Conservation (phyloP, 2,888 invertebrate genomes). For the Tigriopus californicus region DNA sequence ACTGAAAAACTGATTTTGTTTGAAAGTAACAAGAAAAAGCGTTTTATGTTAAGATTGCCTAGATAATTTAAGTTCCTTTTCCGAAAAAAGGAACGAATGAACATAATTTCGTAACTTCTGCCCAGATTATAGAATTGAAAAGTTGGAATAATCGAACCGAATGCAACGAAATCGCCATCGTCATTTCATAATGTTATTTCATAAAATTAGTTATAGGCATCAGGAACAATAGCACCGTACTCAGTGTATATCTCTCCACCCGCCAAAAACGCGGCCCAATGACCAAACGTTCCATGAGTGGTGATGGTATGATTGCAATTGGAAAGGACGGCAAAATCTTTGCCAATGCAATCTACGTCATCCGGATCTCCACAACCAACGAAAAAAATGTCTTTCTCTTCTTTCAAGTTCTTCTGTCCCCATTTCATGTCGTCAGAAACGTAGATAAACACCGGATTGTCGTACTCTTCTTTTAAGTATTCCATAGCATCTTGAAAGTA, state of each 20-base stretch:
- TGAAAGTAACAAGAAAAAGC: too few species aligned
- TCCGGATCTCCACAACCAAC: conserved; percentile 5
- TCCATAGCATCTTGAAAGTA: conserved; percentile 9
- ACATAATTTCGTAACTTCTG: too few species aligned
- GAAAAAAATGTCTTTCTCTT: not conserved
- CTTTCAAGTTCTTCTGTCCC: conserved; percentile 1
- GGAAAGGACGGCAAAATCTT: conserved; percentile 1
- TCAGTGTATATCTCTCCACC: conserved; percentile 9
- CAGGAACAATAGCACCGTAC: conserved; percentile 1
- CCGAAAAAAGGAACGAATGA: too few species aligned
- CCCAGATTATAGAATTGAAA: too few species aligned
- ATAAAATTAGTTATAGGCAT: not conserved
- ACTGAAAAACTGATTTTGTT: too few species aligned
- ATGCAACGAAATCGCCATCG: too few species aligned
- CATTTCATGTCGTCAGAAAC: conserved; percentile 10
- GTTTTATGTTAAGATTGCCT: too few species aligned
- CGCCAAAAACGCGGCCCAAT: not conserved
- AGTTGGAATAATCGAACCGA: too few species aligned
- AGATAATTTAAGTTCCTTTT: too few species aligned
- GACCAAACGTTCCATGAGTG: conserved; percentile 9
- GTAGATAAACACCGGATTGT: not conserved
- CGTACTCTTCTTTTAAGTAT: conserved; percentile 5
- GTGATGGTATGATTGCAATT: conserved; percentile 8
- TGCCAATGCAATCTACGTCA: conserved; percentile 1
- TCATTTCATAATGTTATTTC: too few species aligned